Base-by-base conservation (phyloP, 2,113 vertebrate species). In the Morphnarchus princeps region DNA sequence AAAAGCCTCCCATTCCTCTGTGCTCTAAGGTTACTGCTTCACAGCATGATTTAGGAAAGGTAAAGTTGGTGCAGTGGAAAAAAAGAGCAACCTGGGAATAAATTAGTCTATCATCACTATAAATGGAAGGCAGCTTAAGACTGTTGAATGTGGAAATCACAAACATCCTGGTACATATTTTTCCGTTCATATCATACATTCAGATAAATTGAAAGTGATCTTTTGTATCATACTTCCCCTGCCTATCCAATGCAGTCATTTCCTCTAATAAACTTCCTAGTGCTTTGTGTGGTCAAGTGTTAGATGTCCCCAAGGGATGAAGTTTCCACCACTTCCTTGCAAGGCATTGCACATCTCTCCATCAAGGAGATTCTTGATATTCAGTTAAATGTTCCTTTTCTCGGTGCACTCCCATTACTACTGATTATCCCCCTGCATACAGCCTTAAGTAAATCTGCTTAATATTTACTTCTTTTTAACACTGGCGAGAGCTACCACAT, bases 91-190 rank as follows among this genome's bases (percentile, higher is more conserved):
- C 15, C 71, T 65, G 72, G 63, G 59, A 88, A 88, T 66, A 89
- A 67, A 87, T 38, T 52, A 57, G 57, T 74, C 52, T 77, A 42
- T 78, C 67, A 66, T 50, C 79, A 77, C 73, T 61, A 14, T 57
- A 93, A 67, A 90, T 71, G 82, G 85, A 94, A 90, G 62, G 16
- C 82, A 85, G 74, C 7, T 79, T 76, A 87, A 82, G 81, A 36
- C 49, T 16, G 65, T 63, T 71, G 59, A 88, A 92, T 70, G 65
- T 94, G 69, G 82, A 97, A 96, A 91, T 92, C 36, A 36, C 69
- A 63, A 93, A 94, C 92, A 86, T 95, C 87, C 94, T 87, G 71
- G 78, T 73, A 66, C 84, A 80, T 95, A 96, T 93, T 97, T 97
- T 97, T 87, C 90, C 8, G 15, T 81, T 95, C 43, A 19, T 82